Evolutionary conservation across 2,888 invertebrate species (phyloP).

Genomic region (Aphidius colemani): DNA sequence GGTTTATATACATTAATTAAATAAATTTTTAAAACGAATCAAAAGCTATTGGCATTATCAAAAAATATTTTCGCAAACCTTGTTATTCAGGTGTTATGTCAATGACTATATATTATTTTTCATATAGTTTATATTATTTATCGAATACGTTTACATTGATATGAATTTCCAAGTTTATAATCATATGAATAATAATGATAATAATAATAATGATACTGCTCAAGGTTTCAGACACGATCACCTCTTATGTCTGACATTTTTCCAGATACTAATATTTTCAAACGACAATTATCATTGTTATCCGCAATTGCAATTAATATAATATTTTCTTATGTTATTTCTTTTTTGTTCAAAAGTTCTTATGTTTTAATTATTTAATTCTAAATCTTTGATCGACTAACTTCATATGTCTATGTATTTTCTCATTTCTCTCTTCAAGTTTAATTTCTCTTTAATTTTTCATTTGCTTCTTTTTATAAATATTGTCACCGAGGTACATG

Average conservation of each 20-base stretch:
- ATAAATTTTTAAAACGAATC: too few species aligned
- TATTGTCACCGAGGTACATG: constrained; percentile 52
- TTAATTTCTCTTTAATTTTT: constrained; percentile 7
- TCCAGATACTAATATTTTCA: constrained; percentile 1
- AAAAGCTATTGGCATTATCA: too few species aligned
- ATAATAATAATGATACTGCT: neutral
- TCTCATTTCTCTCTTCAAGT: constrained; percentile 13
- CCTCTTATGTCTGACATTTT: neutral
- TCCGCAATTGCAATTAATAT: neutral
- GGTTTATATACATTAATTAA: too few species aligned
- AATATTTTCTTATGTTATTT: neutral
- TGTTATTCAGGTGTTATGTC: too few species aligned
- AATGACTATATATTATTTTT: too few species aligned
- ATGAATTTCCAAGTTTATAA: constrained; percentile 39
- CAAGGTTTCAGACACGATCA: neutral
- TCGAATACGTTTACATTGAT: constrained; percentile 47
- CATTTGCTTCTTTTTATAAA: constrained; percentile 32
- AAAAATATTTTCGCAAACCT: too few species aligned
- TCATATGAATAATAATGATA: constrained; percentile 24
- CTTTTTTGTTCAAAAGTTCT: too few species aligned
- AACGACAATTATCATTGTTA: constrained; percentile 15
- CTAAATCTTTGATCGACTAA: neutral
- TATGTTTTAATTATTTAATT: neutral
- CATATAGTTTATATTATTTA: constrained; percentile 29
- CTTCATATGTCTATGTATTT: neutral